Evolutionary conservation across 2,113 vertebrate genomes (phyloP).

Genomic region (cattle (Bos taurus)): DNA sequence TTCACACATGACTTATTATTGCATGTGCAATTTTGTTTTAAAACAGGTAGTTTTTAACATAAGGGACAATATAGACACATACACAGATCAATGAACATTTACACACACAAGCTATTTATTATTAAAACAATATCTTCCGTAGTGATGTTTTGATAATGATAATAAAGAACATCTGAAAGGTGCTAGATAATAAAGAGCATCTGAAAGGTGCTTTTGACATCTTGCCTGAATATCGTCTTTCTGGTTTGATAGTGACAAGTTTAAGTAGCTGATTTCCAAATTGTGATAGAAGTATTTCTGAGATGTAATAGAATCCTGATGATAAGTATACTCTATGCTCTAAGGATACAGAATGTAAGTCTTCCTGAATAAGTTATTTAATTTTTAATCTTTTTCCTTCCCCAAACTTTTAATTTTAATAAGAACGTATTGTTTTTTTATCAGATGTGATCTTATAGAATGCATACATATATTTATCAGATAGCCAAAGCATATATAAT

Average conservation of each 20-base stretch:
- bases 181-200: not conserved
- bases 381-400: not conserved
- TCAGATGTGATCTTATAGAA: not conserved
- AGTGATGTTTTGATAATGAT: not conserved
- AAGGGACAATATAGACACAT: not conserved
- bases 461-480: not conserved
- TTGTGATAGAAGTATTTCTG: not conserved
- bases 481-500: not conserved
- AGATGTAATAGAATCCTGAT: not conserved
- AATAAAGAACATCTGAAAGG: not conserved
- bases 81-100: not conserved
- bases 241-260: not conserved
- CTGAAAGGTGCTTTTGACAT: not conserved
- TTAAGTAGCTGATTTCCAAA: not conserved
- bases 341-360: not conserved
- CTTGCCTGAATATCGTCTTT: not conserved
- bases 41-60: not conserved
- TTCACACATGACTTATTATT: constrained; percentile 6
- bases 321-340: not conserved
- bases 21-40: not conserved
- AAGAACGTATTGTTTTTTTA: not conserved
- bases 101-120: not conserved
- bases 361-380: not conserved
- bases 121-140: not conserved
- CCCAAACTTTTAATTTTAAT: not conserved